Percentiles rank a stretch among this genome's conserved stretches.
These are phyloP conservation scores for Formica selysi DNA, from an alignment of 1,140 invertebrate species.

Conservation along the genomic window DNA sequence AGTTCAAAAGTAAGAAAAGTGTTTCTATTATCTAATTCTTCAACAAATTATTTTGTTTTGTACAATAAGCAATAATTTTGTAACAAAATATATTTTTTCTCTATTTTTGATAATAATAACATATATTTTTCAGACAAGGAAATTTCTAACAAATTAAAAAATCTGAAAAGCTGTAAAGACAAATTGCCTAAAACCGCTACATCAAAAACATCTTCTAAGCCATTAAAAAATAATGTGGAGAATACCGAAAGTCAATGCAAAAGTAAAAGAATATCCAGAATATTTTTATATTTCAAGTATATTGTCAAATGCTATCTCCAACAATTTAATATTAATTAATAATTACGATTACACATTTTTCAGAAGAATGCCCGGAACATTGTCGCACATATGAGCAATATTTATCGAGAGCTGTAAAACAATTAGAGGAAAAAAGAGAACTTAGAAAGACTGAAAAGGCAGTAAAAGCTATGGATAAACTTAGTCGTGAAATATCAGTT, in stretches of 20 bases:
- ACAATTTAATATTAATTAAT: background rate
- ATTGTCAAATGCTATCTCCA: background rate
- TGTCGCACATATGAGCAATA: background rate
- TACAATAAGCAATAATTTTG: background rate
- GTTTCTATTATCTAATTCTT: too few species aligned
- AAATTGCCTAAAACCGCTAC: background rate
- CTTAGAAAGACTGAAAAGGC: background rate
- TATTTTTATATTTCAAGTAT: background rate
- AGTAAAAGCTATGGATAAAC: slow-evolving; percentile 23
- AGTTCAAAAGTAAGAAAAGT: too few species aligned
- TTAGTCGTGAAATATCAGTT: background rate
- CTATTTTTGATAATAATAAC: background rate
- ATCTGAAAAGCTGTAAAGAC: background rate
- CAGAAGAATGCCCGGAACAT: background rate
- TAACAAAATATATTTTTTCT: background rate
- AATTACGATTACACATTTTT: background rate
- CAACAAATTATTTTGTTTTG: too few species aligned
- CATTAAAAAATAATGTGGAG: background rate
- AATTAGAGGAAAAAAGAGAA: background rate
- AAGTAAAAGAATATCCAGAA: background rate
- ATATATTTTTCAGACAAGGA: slow-evolving; percentile 5
- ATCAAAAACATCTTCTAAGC: background rate
- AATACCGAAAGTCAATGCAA: slow-evolving; percentile 10
- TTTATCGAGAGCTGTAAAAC: background rate
- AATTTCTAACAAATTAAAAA: background rate